Conservation (phyloP, 2,888 invertebrate genomes). For the Eilema depressum region DNA sequence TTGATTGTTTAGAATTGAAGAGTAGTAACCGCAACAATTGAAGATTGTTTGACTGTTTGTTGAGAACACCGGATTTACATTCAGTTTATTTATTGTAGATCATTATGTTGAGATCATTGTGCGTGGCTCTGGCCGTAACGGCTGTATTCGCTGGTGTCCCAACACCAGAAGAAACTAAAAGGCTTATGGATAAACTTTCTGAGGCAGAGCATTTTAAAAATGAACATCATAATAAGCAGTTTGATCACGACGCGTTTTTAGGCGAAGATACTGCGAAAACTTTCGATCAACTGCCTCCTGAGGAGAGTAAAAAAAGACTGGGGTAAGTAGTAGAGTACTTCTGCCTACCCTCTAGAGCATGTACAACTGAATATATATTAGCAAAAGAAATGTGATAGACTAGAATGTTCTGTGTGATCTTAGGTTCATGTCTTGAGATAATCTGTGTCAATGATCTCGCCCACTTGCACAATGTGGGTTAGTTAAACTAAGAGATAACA, state of each 20-base stretch:
- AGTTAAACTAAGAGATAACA: constrained; percentile 52
- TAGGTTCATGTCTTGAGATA: constrained; percentile 47
- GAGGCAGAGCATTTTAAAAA: constrained; percentile 93
- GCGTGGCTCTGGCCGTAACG: constrained; percentile 73
- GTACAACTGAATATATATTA: neutral
- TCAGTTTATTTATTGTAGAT: constrained; percentile 47
- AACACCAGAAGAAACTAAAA: constrained; percentile 90
- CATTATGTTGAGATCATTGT: constrained; percentile 75
- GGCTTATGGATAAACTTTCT: constrained; percentile 90
- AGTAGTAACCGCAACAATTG: neutral
- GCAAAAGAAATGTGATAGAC: neutral
- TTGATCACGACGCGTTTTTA: constrained; percentile 98
- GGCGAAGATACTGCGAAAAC: constrained; percentile 97
- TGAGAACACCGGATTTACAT: constrained; percentile 5
- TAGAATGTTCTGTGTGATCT: constrained; percentile 21
- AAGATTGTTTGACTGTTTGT: constrained; percentile 9
- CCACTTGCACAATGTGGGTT: constrained; percentile 58
- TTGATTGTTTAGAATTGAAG: constrained; percentile 19
- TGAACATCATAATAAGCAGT: constrained; percentile 94
- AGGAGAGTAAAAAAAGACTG: constrained; percentile 96
- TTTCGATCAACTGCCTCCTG: constrained; percentile 97
- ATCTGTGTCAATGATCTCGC: constrained; percentile 55
- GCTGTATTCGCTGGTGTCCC: constrained; percentile 88
- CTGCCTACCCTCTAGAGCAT: neutral
- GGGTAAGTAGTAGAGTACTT: constrained; percentile 84